Percentiles rank a stretch among this genome's conserved stretches.
Evolutionary conservation across 2,888 invertebrate species (phyloP).

Genomic region (Uloborus plumipes): DNA sequence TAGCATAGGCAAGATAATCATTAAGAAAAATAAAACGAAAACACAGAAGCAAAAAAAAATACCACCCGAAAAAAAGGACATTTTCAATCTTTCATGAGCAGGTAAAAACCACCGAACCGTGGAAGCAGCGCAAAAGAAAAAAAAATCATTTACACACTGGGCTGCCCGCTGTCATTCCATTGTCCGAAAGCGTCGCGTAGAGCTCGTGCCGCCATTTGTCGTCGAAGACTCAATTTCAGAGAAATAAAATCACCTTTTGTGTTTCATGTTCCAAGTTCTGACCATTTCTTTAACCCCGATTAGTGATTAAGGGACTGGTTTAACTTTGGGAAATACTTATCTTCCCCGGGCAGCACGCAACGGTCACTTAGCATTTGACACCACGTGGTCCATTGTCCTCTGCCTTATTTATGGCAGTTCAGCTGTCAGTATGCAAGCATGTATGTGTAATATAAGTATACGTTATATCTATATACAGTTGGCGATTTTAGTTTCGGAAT

Average conservation of each 20-base stretch:
- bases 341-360: not conserved
- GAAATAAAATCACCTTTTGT: constrained; percentile 49
- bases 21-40: constrained; percentile 23
- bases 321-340: not conserved
- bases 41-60: not conserved
- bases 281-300: constrained; percentile 56
- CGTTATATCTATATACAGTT: constrained; percentile 14
- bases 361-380: constrained; percentile 12
- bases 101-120: constrained; percentile 33
- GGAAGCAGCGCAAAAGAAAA: constrained; percentile 14
- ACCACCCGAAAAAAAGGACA: constrained; percentile 9
- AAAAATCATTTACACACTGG: no score
- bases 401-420: constrained; percentile 44
- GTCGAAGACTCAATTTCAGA: constrained; percentile 9
- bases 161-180: constrained; percentile 20
- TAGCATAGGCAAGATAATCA: not conserved
- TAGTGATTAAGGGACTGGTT: constrained; percentile 7
- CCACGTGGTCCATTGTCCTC: constrained; percentile 51
- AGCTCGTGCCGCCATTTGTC: constrained; percentile 42
- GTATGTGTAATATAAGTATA: constrained; percentile 14
- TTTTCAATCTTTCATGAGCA: constrained; percentile 50
- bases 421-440: no score
- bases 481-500: constrained; percentile 38
- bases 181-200: constrained; percentile 16
- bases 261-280: constrained; percentile 30